Base-by-base conservation (phyloP, 2,888 invertebrate genomes). In the Itoplectis maculator region DNA sequence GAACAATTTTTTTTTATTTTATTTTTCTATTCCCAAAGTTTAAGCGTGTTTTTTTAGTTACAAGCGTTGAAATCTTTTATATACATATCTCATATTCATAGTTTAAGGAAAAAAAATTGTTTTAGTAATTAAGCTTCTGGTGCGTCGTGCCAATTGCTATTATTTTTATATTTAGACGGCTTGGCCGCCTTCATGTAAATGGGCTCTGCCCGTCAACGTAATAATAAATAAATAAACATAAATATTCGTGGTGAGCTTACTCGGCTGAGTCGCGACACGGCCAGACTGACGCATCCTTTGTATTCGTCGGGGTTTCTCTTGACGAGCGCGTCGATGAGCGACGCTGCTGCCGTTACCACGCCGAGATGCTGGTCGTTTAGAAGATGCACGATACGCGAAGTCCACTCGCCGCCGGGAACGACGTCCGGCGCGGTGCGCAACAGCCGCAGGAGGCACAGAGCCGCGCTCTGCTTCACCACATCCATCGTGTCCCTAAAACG, bases 301-400 rank as follows among this genome's bases (percentile, higher is more conserved):
- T 99, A 99, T 93, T 99, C 99, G 84, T 99, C 99, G 18, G 99
- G 99, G 94, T 98, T 99, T 92, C 98, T 97, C 94, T 99, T 99
- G 23, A 99, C 99, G 83, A 99, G 95, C 69, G 99, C 98, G 94
- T 99, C 99, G 90, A 99, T 99, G 79, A 99, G 94, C 87, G 99
- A 99, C 79, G 98, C 98, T 54, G 99, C 99, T 70, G 99, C 99
- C 20, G 99, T 99, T 0, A 99, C 99, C 73, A 99, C 99, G 85
- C 99, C 99, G 96, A 99, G 97, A 92, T 99, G 99, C 92, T 99
- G 99, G 93, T 99, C 99, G 94, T 99, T 99, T 86, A 99, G 94
- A 86, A 99, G 95, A 94, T 99, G 99, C 88, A 99, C 99, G 87
- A 99, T 99, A 82, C 99, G 95, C 11, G 99, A 99, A 13, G 99